Conservation (phyloP, 2,113 vertebrate species). For the Scatophagus argus region DNA sequence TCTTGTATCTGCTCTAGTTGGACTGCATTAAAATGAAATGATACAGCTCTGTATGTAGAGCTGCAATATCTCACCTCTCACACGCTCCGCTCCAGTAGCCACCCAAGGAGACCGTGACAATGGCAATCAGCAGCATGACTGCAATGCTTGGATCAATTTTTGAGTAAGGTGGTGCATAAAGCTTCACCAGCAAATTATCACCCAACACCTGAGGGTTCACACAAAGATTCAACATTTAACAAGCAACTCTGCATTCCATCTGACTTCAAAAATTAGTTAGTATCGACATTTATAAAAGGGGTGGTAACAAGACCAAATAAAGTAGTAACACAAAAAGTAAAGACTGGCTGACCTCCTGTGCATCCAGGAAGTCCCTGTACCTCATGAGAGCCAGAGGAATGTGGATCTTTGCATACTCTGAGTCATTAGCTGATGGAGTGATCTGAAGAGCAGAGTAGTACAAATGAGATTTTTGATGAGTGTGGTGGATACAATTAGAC, state of each 20-base stretch:
- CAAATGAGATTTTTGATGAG: slow-evolving; percentile 11
- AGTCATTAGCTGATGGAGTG: slow-evolving; percentile 85
- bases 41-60: background rate
- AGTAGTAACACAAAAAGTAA: background rate
- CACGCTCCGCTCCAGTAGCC: slow-evolving; percentile 93
- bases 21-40: background rate
- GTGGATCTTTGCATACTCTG: slow-evolving; percentile 84
- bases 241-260: background rate
- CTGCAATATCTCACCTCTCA: slow-evolving; percentile 81
- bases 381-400: slow-evolving; percentile 91
- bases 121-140: slow-evolving; percentile 91
- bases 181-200: slow-evolving; percentile 81
- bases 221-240: background rate
- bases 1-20: background rate
- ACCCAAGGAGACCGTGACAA: slow-evolving; percentile 90
- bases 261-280: background rate
- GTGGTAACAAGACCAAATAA: background rate
- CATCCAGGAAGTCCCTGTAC: slow-evolving; percentile 86
- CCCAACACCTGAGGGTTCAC: slow-evolving; percentile 84
- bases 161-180: slow-evolving; percentile 87
- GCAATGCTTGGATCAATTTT: slow-evolving; percentile 89
- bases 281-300: background rate
- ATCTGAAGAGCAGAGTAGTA: slow-evolving; percentile 75
- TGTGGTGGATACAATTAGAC: background rate
- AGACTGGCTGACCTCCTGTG: slow-evolving; percentile 84